A percentile compares a stretch with the other conserved stretches of the same genome.
These are phyloP conservation scores for Bombus waltoni DNA, from an alignment of 1,140 invertebrate species.

Conservation along the genomic window DNA sequence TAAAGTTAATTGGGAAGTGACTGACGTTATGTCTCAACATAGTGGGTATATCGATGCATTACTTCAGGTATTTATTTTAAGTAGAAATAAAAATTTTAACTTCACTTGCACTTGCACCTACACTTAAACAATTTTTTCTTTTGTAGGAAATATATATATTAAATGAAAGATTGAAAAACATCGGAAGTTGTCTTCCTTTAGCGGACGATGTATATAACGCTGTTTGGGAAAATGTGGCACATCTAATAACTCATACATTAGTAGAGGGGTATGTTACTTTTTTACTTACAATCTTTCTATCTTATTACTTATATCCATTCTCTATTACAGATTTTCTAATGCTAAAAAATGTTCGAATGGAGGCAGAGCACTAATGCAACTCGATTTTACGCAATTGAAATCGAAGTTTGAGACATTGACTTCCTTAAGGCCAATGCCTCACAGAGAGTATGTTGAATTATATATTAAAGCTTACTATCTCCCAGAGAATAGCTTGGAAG, in stretches of 20 bases:
- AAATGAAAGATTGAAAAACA: conserved; percentile 88
- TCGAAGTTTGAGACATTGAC: conserved; percentile 95
- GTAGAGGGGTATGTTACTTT: conserved; percentile 91
- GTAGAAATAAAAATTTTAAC: neutral
- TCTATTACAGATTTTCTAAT: conserved; percentile 88
- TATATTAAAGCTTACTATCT: conserved; percentile 99
- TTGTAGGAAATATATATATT: conserved; percentile 90
- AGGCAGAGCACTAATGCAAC: conserved; percentile 97
- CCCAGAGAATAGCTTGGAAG: conserved; percentile 92
- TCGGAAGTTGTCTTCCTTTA: conserved; percentile 87
- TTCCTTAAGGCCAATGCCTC: conserved; percentile 91
- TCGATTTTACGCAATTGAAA: conserved; percentile 98
- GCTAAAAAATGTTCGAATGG: conserved; percentile 98
- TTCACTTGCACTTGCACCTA: neutral
- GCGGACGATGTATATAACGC: conserved; percentile 87
- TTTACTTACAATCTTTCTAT: neutral
- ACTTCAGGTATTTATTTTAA: conserved; percentile 81
- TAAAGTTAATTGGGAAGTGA: conserved; percentile 97
- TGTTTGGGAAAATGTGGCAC: conserved; percentile 94
- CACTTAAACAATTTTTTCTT: neutral
- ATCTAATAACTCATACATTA: conserved; percentile 91
- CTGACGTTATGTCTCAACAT: conserved; percentile 97
- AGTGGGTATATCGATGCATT: conserved; percentile 93
- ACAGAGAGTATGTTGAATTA: conserved; percentile 94
- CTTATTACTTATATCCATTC: neutral